Base-by-base conservation (phyloP, 2,797 vertebrate genomes). In the Falco cherrug region DNA sequence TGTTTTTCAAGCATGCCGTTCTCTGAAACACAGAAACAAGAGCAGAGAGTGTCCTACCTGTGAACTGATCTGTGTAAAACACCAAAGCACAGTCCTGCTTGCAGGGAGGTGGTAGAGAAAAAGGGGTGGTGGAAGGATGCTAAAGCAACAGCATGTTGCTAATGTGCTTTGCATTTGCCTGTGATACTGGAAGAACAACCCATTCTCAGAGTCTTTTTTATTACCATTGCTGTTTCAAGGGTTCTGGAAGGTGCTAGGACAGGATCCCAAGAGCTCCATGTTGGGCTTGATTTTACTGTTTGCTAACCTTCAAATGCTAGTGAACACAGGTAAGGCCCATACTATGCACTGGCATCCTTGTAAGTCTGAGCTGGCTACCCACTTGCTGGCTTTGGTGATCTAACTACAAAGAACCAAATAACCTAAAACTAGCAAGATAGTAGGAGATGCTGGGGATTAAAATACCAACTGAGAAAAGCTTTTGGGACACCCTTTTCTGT, bases 11-110 rank as follows among this genome's bases (percentile, higher is more conserved):
- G 59, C 39, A 8, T 28, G 35, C 84, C 51, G 77, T 79, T 92
- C 48, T 83, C 63, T 67, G 48, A 88, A 88, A 91, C 84, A 61
- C 76, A 92, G 29, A 77, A 93, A 29, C 39, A 88, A 56, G 50
- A 89, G 78, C 61, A 85, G 71, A 82, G 63, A 8, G 8, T 59
- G 87, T 65, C 89, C 84, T 93, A 86, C 70, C 92, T 87, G 83
- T 91, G 87, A 91, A 78, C 69, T 91, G 80, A 89, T 80, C 80
- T 94, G 73, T 88, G 80, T 81, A 75, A 91, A 91, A 95, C 91
- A 78, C 18, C 17, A 67, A n/a, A 75, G 83, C 51, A 6, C 19
- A 29, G 60, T 47, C 45, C 39, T 54, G 50, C 39, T 33, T 90
- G 71, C 65, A 60, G 84, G 28, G 57, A 84, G 33, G 65, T 91